Conservation (phyloP, 2,888 invertebrate species). For the Cheilosia variabilis region DNA sequence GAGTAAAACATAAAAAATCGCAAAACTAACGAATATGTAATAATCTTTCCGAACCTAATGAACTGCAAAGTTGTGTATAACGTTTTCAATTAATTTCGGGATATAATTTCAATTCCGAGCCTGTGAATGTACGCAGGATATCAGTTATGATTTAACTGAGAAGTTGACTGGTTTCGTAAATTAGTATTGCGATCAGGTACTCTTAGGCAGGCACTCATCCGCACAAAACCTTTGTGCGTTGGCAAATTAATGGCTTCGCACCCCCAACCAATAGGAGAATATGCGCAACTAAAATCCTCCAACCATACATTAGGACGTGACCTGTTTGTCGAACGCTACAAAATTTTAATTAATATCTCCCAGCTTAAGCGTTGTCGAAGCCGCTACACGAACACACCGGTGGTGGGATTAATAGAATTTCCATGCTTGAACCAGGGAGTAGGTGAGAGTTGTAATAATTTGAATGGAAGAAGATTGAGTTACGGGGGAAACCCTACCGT, state of each 20-base stretch:
- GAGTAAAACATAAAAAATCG: background rate
- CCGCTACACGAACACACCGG: slow-evolving; percentile 34
- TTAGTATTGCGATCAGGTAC: slow-evolving; percentile 55
- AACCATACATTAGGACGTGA: slow-evolving; percentile 47
- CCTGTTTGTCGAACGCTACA: slow-evolving; percentile 57
- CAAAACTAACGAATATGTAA: background rate
- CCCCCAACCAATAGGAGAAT: slow-evolving; percentile 38
- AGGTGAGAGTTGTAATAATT: background rate
- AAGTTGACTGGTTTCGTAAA: background rate
- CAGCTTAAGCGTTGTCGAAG: slow-evolving; percentile 32
- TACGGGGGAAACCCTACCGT: too few species aligned
- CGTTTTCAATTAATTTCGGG: slow-evolving; percentile 3
- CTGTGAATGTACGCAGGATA: slow-evolving; percentile 18
- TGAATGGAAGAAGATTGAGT: background rate
- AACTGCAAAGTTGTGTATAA: slow-evolving; percentile 38
- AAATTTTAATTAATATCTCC: slow-evolving; percentile 68
- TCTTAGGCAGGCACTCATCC: slow-evolving; percentile 25
- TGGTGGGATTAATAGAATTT: slow-evolving; percentile 44
- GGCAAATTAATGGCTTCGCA: slow-evolving; percentile 63
- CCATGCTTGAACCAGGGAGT: slow-evolving; percentile 1
- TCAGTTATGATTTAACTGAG: slow-evolving; percentile 21
- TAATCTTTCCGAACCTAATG: slow-evolving; percentile 8
- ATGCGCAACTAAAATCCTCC: slow-evolving; percentile 29
- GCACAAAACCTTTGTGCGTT: slow-evolving; percentile 37
- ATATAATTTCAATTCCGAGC: slow-evolving; percentile 26